A percentile compares a stretch with the other conserved stretches of the same genome.
Evolutionary conservation across 2,888 invertebrate genomes (phyloP).

Genomic region (Polydrusus pterygomalis): DNA sequence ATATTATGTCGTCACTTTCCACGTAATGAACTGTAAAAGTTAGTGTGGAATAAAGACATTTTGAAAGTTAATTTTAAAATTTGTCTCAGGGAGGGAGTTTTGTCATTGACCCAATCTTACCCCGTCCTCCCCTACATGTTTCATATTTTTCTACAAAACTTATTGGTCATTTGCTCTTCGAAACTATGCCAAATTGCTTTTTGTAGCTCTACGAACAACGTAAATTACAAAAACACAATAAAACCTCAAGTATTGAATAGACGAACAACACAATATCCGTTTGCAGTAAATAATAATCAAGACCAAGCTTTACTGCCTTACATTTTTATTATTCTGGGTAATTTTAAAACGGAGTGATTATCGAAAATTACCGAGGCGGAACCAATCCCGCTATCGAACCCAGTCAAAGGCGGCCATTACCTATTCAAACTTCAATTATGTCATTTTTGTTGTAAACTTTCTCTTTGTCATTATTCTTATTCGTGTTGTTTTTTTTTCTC

Average conservation of each 20-base stretch:
- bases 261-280: not conserved
- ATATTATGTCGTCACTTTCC: too few relatives aligned
- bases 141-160: too few relatives aligned
- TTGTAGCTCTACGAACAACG: not conserved
- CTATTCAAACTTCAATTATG: constrained; percentile 42
- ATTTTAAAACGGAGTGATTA: constrained; percentile 19
- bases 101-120: too few relatives aligned
- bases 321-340: constrained; percentile 3
- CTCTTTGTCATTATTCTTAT: constrained; percentile 39
- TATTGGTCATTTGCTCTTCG: too few relatives aligned
- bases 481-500: constrained; percentile 27
- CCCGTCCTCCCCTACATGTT: too few relatives aligned
- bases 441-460: constrained; percentile 48
- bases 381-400: constrained; percentile 18
- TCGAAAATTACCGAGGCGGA: constrained; percentile 22
- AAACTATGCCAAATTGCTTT: too few relatives aligned
- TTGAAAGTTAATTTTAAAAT: too few relatives aligned
- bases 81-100: too few relatives aligned
- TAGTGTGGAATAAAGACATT: too few relatives aligned
- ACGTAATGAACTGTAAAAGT: too few relatives aligned
- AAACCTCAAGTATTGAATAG: not conserved
- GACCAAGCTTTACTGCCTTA: constrained; percentile 20
- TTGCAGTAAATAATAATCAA: not conserved
- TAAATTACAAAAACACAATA: constrained; percentile 20
- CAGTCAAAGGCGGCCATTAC: constrained; percentile 38